These are phyloP conservation scores for Crotalus helleri DNA, from an alignment of 2,113 vertebrate genomes.

Conservation along the genomic window DNA sequence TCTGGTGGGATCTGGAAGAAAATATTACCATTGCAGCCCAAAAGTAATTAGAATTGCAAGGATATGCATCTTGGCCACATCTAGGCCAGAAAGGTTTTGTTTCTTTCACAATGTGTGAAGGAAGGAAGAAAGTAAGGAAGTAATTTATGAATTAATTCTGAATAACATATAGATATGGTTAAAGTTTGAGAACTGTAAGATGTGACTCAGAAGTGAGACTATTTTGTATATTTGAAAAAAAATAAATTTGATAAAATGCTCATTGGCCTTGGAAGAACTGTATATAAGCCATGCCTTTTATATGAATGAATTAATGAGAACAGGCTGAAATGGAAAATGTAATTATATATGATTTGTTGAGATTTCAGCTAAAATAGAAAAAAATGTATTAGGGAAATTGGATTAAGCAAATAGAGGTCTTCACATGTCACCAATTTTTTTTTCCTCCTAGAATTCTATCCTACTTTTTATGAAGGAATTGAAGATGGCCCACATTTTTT, in stretches of 20 bases:
- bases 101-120: constrained; percentile 55
- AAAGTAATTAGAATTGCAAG: constrained; percentile 3
- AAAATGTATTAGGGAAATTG: accelerated
- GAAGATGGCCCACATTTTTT: not conserved
- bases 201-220: not conserved
- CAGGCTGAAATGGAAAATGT: constrained; percentile 9
- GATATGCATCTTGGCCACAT: constrained; percentile 12
- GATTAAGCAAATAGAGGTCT: too few species aligned
- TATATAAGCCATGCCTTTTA: not conserved
- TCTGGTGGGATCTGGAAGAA: not conserved
- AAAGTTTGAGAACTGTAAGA: constrained; percentile 47
- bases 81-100: not conserved
- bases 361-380: not conserved
- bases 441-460: not conserved
- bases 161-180: constrained; percentile 55
- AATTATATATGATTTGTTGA: constrained; percentile 20
- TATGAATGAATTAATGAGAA: not conserved
- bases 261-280: not conserved
- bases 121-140: constrained; percentile 65
- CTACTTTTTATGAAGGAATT: not conserved
- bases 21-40: not conserved
- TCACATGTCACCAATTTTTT: not conserved
- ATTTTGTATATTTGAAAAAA: not conserved
- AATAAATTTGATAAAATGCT: not conserved
- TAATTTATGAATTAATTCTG: constrained; percentile 63